Percentiles rank a stretch among this genome's conserved stretches.
Evolutionary conservation across 2,888 invertebrate species (phyloP).

Genomic region (Orthosia gracilis): DNA sequence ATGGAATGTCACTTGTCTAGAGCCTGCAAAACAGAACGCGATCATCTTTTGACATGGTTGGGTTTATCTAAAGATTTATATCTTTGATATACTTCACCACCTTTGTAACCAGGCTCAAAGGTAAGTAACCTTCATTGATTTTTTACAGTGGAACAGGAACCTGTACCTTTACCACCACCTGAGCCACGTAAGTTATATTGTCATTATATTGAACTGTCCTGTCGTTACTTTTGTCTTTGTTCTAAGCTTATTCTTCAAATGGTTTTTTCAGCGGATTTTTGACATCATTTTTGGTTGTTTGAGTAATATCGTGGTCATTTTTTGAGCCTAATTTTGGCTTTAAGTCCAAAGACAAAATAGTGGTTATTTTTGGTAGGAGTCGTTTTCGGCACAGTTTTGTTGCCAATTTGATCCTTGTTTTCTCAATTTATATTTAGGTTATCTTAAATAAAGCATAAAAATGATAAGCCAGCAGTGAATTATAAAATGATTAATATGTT

Average conservation of each 20-base stretch:
- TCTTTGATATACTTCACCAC: background rate
- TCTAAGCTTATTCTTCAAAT: background rate
- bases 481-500: background rate
- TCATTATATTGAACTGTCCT: slow-evolving; percentile 1
- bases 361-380: background rate
- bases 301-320: background rate
- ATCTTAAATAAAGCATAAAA: background rate
- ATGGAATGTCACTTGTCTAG: no score
- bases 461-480: background rate
- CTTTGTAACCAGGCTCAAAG: background rate
- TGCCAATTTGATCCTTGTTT: slow-evolving; percentile 3
- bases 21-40: background rate
- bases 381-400: background rate
- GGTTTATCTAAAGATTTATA: background rate
- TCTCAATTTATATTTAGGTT: background rate
- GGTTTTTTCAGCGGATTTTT: background rate
- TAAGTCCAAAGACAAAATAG: no score
- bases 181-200: slow-evolving; percentile 48
- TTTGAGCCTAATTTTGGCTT: background rate
- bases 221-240: slow-evolving; percentile 5
- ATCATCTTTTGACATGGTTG: background rate
- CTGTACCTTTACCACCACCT: slow-evolving; percentile 35
- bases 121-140: slow-evolving; percentile 31
- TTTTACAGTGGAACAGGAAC: slow-evolving; percentile 43
- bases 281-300: background rate